These are phyloP conservation scores for Coreius guichenoti DNA, from an alignment of 2,797 vertebrate species.

Conservation along the genomic window DNA sequence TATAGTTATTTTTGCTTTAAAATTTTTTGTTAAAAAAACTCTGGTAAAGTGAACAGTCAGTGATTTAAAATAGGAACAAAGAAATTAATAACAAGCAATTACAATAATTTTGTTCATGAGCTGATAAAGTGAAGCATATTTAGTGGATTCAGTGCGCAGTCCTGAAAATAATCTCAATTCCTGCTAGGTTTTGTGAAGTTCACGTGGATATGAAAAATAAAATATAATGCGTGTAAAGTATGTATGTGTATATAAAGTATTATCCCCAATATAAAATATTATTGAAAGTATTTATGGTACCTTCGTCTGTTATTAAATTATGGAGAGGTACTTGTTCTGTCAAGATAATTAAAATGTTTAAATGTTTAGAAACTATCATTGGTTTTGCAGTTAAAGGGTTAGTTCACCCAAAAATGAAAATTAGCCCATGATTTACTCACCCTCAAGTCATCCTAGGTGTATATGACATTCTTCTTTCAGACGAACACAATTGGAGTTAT, in stretches of 20 bases:
- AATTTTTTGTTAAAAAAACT: not conserved
- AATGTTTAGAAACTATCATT: not conserved
- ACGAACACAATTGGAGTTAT: too few species aligned
- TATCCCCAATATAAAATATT: not conserved
- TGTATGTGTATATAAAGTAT: not conserved
- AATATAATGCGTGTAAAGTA: not conserved
- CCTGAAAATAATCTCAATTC: not conserved
- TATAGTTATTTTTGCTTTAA: not conserved
- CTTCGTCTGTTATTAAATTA: not conserved
- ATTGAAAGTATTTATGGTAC: not conserved
- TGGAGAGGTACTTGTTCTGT: not conserved
- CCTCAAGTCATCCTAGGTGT: too few species aligned
- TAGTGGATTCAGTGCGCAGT: not conserved
- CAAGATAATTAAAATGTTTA: not conserved
- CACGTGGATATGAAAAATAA: not conserved
- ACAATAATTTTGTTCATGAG: not conserved
- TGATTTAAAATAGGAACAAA: too few species aligned
- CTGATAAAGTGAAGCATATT: not conserved
- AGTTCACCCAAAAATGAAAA: too few species aligned
- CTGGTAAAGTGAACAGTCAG: too few species aligned
- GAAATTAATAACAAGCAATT: not conserved
- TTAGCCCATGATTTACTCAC: too few species aligned
- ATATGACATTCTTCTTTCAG: too few species aligned
- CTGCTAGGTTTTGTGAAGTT: not conserved
- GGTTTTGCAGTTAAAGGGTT: not conserved